phyloP scores from a whole-genome alignment of 2,797 vertebrate genomes.

The Xyrichtys novacula region DNA sequence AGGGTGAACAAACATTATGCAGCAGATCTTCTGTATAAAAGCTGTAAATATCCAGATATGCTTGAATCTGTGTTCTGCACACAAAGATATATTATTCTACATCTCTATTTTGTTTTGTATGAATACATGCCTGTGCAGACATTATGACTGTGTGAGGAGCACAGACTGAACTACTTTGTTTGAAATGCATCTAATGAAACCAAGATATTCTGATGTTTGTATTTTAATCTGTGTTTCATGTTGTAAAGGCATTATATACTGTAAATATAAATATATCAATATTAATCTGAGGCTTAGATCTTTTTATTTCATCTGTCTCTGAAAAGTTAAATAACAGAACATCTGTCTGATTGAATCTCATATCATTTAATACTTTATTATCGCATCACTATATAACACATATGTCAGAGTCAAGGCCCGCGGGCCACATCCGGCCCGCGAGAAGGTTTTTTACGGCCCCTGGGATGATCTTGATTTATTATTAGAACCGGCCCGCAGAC shows the following conservation, averaged over 20 bases:
- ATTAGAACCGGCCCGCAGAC: too few relatives aligned
- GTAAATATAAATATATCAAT: constrained; percentile 27
- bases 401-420: too few relatives aligned
- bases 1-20: constrained; percentile 1
- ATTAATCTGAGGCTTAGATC: not conserved
- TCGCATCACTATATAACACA: too few relatives aligned
- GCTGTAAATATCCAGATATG: constrained; percentile 59
- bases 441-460: too few relatives aligned
- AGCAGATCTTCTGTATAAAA: constrained; percentile 27
- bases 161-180: constrained; percentile 38
- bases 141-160: constrained; percentile 41
- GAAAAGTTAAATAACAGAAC: too few relatives aligned
- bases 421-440: too few relatives aligned
- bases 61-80: constrained; percentile 53
- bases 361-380: too few relatives aligned
- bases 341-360: too few relatives aligned
- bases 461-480: too few relatives aligned
- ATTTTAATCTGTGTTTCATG: constrained; percentile 61
- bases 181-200: constrained; percentile 39
- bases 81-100: constrained; percentile 9
- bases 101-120: constrained; percentile 33
- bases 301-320: not conserved
- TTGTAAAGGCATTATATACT: constrained; percentile 64
- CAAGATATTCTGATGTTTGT: constrained; percentile 47
- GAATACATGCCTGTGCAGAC: constrained; percentile 42